phyloP scores from a whole-genome alignment of 64 coral and sea anemone genomes.

The Platygyra sinensis region DNA sequence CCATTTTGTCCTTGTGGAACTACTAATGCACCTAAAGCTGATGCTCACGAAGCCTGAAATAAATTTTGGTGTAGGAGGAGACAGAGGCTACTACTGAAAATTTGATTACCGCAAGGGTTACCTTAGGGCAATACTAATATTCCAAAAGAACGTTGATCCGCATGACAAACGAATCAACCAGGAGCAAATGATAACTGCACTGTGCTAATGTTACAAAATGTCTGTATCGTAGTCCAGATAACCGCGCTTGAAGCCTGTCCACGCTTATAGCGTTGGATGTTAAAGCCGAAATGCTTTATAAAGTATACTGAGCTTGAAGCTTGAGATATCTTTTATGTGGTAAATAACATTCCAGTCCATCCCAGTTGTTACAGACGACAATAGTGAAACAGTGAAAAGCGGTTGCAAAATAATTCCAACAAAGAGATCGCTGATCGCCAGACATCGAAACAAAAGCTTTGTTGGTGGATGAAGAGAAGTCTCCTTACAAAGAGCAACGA shows the following conservation, averaged over 20 bases:
- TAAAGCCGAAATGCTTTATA: neutral
- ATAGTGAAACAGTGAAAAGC: neutral
- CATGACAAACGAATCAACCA: neutral
- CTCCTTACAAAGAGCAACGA: neutral
- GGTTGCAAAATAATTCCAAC: neutral
- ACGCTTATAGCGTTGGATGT: constrained; percentile 2
- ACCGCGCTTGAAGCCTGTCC: neutral
- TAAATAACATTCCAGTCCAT: neutral
- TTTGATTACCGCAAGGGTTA: neutral
- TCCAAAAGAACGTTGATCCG: neutral
- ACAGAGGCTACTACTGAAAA: neutral
- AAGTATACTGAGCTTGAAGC: neutral
- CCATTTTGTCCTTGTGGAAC: neutral
- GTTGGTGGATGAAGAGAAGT: neutral
- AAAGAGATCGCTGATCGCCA: neutral
- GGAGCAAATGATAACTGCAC: neutral
- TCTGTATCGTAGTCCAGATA: neutral
- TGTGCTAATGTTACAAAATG: neutral
- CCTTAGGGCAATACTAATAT: neutral
- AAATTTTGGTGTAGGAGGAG: neutral
- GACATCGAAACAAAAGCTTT: neutral
- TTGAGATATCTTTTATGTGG: neutral
- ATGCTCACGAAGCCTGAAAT: neutral
- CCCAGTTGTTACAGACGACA: no score
- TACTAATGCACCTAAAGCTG: no score